Conservation (phyloP, 1,140 invertebrate species). For the Fragariocoptes setiger region DNA sequence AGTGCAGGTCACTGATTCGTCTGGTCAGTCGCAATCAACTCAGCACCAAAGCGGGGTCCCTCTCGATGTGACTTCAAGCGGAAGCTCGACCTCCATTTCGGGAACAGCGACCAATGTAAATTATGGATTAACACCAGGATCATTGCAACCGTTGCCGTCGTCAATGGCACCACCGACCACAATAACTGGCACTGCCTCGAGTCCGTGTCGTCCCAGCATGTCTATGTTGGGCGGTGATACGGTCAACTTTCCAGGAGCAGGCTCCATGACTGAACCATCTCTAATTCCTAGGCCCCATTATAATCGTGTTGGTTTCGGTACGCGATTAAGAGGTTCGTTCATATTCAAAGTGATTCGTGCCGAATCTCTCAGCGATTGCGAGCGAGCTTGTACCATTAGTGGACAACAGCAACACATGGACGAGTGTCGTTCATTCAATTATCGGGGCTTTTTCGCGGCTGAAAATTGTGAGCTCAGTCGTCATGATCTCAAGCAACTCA, state of each 20-base stretch:
- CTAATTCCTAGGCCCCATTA: neutral
- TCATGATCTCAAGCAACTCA: constrained; percentile 43
- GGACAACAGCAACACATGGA: neutral
- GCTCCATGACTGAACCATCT: neutral
- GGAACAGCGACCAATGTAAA: too few relatives aligned
- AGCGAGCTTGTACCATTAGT: constrained; percentile 33
- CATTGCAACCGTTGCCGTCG: too few relatives aligned
- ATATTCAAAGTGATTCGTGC: constrained; percentile 36
- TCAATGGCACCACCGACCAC: too few relatives aligned
- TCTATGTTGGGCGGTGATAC: too few relatives aligned
- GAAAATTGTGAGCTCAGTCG: constrained; percentile 68
- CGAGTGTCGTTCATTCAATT: constrained; percentile 53
- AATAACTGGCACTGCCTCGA: too few relatives aligned
- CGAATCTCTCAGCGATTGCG: constrained; percentile 36
- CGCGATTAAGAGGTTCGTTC: constrained; percentile 36
- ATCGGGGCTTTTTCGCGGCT: constrained; percentile 11
- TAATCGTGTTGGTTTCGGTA: constrained; percentile 29
- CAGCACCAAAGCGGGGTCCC: too few relatives aligned
- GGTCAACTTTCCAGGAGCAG: neutral
- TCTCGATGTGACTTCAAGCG: too few relatives aligned
- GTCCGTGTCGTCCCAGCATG: neutral
- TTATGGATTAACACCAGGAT: too few relatives aligned
- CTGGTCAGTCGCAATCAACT: too few relatives aligned
- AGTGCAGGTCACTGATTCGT: too few relatives aligned
- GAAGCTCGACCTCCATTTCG: too few relatives aligned